Evolutionary conservation across 2,113 vertebrate species (phyloP), one percentile per base, ranked within the genome.

Genomic region (Leptosomus discolor): DNA sequence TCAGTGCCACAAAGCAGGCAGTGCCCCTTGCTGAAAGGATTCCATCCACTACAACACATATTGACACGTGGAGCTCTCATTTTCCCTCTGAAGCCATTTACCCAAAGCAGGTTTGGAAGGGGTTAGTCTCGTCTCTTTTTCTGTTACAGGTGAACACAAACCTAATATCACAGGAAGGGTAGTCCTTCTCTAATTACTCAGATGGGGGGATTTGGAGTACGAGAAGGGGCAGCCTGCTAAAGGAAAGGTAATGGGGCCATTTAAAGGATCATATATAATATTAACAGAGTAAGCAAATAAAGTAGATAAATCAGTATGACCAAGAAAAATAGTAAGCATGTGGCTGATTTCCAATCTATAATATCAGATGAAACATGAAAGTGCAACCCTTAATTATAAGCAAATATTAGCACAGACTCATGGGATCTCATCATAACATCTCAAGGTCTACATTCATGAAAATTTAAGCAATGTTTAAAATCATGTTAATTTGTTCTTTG

Each of bases 401-500:
- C 98, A 98, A 98, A 98, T 98, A 98, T 97, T 98, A 98, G 96
- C 98, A 95, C 95, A 96, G 97, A 92, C 98, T 97, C 98, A 96
- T 96, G 98, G 98, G 98, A 98, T 95, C 98, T 98, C 98, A 98
- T 98, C 98, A 98, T 98, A 98, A 97, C 97, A 95, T 98, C 97
- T 98, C 98, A 98, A 98, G 98, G 98, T 98, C 98, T 98, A 97
- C 97, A 98, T 98, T 98, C 98, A 98, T 98, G 98, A 98, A 98
- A 98, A 98, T 98, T 98, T 98, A 98, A 98, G 98, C 97, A 98
- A 98, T 97, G 97, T 98, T 98, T 98, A 98, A 98, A 98, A 98
- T 98, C 98, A 98, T 98, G 98, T 98, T 98, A 98, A 98, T 98
- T 98, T 98, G 97, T 97, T 98, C 98, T 98, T 98, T 98, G 98